Evolutionary conservation across 2,797 vertebrate genomes (phyloP).

Genomic region (Aulostomus chinensis): DNA sequence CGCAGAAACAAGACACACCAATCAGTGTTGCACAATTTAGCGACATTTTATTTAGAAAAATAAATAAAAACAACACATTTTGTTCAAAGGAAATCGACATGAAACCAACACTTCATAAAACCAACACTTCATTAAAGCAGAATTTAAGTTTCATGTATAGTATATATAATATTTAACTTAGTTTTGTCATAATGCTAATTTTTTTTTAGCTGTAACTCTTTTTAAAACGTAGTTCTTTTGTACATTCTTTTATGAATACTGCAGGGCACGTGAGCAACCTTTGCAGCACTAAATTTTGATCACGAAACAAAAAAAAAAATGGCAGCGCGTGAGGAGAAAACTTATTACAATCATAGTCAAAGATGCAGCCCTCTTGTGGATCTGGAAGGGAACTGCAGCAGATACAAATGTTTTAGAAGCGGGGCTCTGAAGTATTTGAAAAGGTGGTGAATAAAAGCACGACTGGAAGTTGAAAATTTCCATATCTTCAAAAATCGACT

Average conservation of each 20-base stretch:
- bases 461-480: too few relatives aligned
- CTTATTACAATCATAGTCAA: conserved; percentile 60
- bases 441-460: too few relatives aligned
- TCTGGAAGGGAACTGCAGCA: conserved; percentile 8
- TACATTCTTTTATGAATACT: conserved; percentile 40
- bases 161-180: conserved; percentile 12
- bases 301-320: conserved; percentile 8
- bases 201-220: conserved; percentile 5
- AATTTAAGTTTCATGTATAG: conserved; percentile 26
- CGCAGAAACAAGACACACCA: too few relatives aligned
- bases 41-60: conserved; percentile 73
- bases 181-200: conserved; percentile 7
- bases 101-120: conserved; percentile 41
- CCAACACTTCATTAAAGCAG: conserved; percentile 28
- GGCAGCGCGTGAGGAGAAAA: conserved; percentile 13
- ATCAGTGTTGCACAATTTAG: conserved; percentile 5
- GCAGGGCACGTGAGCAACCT: conserved; percentile 10
- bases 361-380: conserved; percentile 33
- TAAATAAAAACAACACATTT: conserved; percentile 69
- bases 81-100: conserved; percentile 47
- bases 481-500: too few relatives aligned
- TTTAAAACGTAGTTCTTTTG: conserved; percentile 10
- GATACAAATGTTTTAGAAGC: conserved; percentile 2
- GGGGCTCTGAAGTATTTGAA: background rate
- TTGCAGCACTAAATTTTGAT: conserved; percentile 1